Base-by-base conservation (phyloP, 2,888 invertebrate genomes). In the Eustalomyia histrio region DNA sequence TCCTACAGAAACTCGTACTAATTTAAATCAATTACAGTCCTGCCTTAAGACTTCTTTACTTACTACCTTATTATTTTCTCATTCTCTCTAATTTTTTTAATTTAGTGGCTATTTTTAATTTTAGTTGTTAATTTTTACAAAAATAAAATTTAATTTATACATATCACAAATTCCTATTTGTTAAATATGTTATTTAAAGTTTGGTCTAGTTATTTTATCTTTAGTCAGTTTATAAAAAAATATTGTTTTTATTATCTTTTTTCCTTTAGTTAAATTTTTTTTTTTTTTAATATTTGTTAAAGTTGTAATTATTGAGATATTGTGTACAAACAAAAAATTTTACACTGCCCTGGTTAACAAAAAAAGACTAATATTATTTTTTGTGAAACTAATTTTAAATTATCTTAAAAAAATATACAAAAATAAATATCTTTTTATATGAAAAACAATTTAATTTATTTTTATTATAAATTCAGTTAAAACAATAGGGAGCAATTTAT, bases 281-380 rank as follows among this genome's bases (percentile, higher is more conserved):
- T 35, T 35, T 14, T 17, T 39, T 33, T 47, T 58, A 39, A 29
- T 58, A 8, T 9, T 73, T 64, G 50, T 52, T 73, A 33, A 58
- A 58, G 33, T 17, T 35, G 35, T 47, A 16, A 18, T 57, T 14
- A n/a, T 60, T 50, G 18, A 5, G 0, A 33, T 47, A 47, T 29
- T 52, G n/a, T 52, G 17, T 60, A 53, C 29, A 67, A 29, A 39
- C 35, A 16, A 53, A 52, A 52, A 65, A 1, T n/a, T 10, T 14
- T 55, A 21, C 75, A 68, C 75, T 76, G 75, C 61, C 61, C 61
- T 24, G 43, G 14, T 76, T 55, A 61, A 18, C 21, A 60, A 67
- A 33, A n/a, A 67, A 68, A 68, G 53, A 61, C 53, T 55, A n/a
- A 68, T 43, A 39, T 17, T 17, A 35, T 47, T 33, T 64, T 61